Percentiles rank a stretch among this genome's conserved stretches.
Conservation (phyloP, 2,888 invertebrate species). For the Chirona hameri region DNA sequence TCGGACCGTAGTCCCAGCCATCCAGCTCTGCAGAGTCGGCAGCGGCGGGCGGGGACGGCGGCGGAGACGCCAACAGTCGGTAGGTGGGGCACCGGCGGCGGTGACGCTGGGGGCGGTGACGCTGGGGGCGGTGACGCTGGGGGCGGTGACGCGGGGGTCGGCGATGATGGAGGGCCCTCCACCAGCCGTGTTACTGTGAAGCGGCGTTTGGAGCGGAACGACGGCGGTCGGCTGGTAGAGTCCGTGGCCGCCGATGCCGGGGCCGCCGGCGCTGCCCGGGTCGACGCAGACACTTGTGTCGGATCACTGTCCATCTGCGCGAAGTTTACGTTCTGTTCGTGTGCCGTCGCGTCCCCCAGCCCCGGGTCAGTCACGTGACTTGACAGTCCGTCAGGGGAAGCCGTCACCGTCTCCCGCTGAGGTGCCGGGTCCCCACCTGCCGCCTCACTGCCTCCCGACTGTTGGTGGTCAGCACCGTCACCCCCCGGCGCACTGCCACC, state of each 20-base stretch:
- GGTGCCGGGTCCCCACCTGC: not conserved
- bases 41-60: not conserved
- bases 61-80: slow-evolving; percentile 27
- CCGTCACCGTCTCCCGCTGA: not conserved
- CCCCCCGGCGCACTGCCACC: too few relatives aligned
- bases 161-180: slow-evolving; percentile 31
- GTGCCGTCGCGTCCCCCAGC: not conserved
- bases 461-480: too few relatives aligned
- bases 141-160: not conserved
- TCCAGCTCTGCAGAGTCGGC: not conserved
- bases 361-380: not conserved
- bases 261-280: not conserved
- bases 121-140: slow-evolving; percentile 4
- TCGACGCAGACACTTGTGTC: not conserved
- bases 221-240: not conserved
- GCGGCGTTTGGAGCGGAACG: not conserved
- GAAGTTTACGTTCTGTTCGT: not conserved
- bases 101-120: not conserved
- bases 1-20: not conserved
- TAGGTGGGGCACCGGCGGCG: slow-evolving; percentile 31
- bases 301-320: not conserved
- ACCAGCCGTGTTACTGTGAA: slow-evolving; percentile 36
- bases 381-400: not conserved
- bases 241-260: not conserved
- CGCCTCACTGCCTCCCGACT: not conserved